Evolutionary conservation across 1,140 invertebrate genomes (phyloP).

Genomic region (Grapholita molesta): DNA sequence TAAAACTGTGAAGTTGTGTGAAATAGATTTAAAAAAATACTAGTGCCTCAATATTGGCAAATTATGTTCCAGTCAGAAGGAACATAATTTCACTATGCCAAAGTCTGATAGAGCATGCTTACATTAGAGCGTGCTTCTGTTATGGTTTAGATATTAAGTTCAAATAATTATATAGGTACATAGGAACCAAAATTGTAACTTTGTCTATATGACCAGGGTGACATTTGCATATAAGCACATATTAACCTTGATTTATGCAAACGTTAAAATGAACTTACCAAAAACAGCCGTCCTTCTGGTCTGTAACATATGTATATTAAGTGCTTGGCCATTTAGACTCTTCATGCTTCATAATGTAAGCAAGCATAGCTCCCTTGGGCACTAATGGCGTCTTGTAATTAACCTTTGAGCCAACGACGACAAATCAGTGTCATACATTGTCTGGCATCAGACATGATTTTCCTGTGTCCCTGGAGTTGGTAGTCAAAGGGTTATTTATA

Average conservation of each 20-base stretch:
- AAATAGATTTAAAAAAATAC: conserved; percentile 5
- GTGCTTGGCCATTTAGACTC: neutral
- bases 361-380: too few relatives aligned
- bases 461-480: too few relatives aligned
- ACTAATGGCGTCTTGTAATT: too few relatives aligned
- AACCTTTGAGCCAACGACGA: too few relatives aligned
- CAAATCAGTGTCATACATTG: too few relatives aligned
- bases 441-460: too few relatives aligned
- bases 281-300: too few relatives aligned
- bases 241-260: neutral
- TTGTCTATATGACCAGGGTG: conserved; percentile 17
- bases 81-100: conserved; percentile 26
- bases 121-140: conserved; percentile 38
- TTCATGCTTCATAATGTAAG: too few relatives aligned
- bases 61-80: conserved; percentile 20
- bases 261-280: neutral
- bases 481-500: too few relatives aligned
- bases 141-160: conserved; percentile 29
- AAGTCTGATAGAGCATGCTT: conserved; percentile 37
- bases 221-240: neutral
- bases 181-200: conserved; percentile 21
- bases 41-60: conserved; percentile 32
- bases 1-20: neutral
- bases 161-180: neutral
- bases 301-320: neutral